A percentile compares a stretch with the other conserved stretches of the same genome.
phyloP scores from a whole-genome alignment of 2,888 invertebrate genomes.

The Elmis aenea region DNA sequence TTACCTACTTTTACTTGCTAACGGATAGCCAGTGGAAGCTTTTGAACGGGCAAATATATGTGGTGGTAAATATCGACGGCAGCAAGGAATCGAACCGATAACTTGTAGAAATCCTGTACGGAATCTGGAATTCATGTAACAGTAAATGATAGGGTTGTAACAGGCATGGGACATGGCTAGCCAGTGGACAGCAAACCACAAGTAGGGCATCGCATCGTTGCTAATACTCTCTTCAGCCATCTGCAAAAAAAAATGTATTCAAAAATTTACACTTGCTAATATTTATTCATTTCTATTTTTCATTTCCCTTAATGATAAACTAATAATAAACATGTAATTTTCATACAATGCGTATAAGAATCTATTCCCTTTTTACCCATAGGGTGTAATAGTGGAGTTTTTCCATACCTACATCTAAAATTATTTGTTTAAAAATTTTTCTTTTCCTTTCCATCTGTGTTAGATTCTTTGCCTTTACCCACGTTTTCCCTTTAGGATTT shows the following conservation, averaged over 20 bases:
- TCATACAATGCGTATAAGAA: too few relatives aligned
- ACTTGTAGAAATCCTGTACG: slow-evolving; percentile 65
- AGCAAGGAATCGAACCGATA: slow-evolving; percentile 50
- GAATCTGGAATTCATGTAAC: slow-evolving; percentile 81
- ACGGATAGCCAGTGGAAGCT: slow-evolving; percentile 27
- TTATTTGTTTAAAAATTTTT: too few relatives aligned
- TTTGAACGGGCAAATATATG: slow-evolving; percentile 20
- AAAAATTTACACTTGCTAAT: too few relatives aligned
- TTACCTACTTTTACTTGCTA: slow-evolving; percentile 37
- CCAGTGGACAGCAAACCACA: slow-evolving; percentile 77
- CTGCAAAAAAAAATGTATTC: slow-evolving; percentile 44
- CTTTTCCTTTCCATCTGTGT: too few relatives aligned
- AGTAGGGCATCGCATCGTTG: slow-evolving; percentile 54
- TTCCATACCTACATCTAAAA: too few relatives aligned
- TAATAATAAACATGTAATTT: too few relatives aligned
- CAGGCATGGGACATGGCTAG: slow-evolving; percentile 84
- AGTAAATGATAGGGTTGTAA: slow-evolving; percentile 83
- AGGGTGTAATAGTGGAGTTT: too few relatives aligned
- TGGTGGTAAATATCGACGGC: slow-evolving; percentile 44
- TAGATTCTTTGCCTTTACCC: too few relatives aligned
- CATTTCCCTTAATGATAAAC: too few relatives aligned
- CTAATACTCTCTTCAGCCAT: slow-evolving; percentile 56
- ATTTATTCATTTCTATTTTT: too few relatives aligned
- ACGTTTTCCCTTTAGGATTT: too few relatives aligned
- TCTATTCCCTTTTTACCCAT: too few relatives aligned